Conservation (phyloP, 2,888 invertebrate species). For the Kryphioiulus occultus region DNA sequence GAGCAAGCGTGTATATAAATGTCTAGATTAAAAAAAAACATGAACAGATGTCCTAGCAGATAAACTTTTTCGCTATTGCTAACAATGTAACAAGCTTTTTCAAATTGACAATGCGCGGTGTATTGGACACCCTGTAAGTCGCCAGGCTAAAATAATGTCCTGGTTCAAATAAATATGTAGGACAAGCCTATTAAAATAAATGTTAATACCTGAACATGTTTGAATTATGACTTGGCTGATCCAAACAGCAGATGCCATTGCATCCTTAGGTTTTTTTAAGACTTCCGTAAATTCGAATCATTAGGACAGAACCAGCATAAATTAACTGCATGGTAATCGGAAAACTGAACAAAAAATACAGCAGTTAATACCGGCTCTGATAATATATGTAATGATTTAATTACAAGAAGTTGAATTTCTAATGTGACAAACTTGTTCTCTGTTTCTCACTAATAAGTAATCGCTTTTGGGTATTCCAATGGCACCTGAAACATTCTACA, state of each 20-base stretch:
- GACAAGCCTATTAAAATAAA: constrained; percentile 6
- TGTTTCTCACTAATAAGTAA: no score
- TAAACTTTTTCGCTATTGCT: background rate
- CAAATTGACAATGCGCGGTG: no score
- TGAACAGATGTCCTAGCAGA: background rate
- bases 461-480: no score
- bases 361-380: background rate
- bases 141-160: background rate
- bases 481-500: background rate
- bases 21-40: background rate
- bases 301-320: background rate
- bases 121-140: background rate
- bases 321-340: background rate
- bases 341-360: background rate
- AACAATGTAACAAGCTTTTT: background rate
- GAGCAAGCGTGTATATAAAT: background rate
- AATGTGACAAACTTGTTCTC: background rate
- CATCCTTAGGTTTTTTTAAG: background rate
- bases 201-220: background rate
- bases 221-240: background rate
- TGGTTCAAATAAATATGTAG: background rate
- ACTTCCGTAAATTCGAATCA: background rate
- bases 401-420: background rate
- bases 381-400: background rate
- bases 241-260: background rate